phyloP scores from a whole-genome alignment of 1,140 invertebrate species.

The Drosophila varians region DNA sequence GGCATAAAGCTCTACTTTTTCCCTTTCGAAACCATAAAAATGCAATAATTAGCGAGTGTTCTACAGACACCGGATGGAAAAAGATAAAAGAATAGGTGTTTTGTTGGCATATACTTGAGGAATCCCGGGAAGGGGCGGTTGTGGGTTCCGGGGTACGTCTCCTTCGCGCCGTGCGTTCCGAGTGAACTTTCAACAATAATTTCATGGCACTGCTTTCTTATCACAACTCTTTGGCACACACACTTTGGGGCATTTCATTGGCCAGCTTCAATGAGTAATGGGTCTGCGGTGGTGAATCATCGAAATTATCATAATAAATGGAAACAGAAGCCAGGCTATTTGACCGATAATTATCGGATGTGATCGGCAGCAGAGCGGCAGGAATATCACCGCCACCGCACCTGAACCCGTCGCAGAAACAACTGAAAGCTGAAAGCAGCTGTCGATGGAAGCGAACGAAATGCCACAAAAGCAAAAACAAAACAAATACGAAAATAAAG shows the following conservation, averaged over 20 bases:
- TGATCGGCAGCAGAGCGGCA: conserved; percentile 1
- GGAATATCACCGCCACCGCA: conserved; percentile 53
- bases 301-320: conserved; percentile 8
- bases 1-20: no score
- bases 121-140: conserved; percentile 32
- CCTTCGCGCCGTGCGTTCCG: conserved; percentile 69
- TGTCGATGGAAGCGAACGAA: conserved; percentile 38
- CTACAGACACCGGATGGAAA: not conserved
- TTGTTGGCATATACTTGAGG: conserved; percentile 30
- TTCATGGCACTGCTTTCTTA: conserved; percentile 64
- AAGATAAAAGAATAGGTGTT: not conserved
- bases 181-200: conserved; percentile 77
- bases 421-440: conserved; percentile 60
- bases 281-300: conserved; percentile 25
- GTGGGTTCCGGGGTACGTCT: conserved; percentile 61
- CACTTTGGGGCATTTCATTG: conserved; percentile 17
- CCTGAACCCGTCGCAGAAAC: conserved; percentile 72
- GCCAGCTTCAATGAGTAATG: conserved; percentile 25
- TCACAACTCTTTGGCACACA: conserved; percentile 24
- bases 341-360: conserved; percentile 46
- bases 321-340: conserved; percentile 2
- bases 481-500: not conserved
- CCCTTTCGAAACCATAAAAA: no score
- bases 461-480: conserved; percentile 11
- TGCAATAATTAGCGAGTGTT: no score